phyloP scores from a whole-genome alignment of 2,113 vertebrate genomes.

The Edolisoma coerulescens region DNA sequence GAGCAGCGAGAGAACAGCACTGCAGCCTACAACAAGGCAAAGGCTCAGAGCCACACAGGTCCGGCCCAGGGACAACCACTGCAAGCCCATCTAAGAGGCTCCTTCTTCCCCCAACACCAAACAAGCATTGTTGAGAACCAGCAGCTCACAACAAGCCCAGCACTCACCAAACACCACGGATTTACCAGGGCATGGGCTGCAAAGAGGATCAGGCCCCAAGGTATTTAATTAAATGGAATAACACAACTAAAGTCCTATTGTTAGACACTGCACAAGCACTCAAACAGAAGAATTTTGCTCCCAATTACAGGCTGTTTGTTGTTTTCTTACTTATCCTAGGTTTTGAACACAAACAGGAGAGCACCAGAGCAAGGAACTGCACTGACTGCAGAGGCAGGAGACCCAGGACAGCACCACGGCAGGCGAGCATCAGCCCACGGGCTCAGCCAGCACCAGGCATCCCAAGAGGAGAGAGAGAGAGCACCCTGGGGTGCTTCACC shows the following conservation, averaged over 20 bases:
- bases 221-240: slow-evolving; percentile 8
- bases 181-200: background rate
- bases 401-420: rapidly evolving
- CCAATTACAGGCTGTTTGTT: background rate
- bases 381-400: background rate
- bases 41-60: rapidly evolving
- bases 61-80: background rate
- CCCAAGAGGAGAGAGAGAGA: rapidly evolving
- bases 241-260: background rate
- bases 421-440: rapidly evolving
- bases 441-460: background rate
- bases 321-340: background rate
- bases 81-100: rapidly evolving
- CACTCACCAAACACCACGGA: background rate
- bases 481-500: background rate
- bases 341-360: background rate
- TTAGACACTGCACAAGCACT: background rate
- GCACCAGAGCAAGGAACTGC: background rate
- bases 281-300: background rate
- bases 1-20: background rate
- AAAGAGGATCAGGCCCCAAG: slow-evolving; percentile 1
- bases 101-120: background rate
- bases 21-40: background rate
- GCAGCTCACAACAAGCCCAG: background rate
- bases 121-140: background rate